A percentile compares a stretch with the other conserved stretches of the same genome.
Conservation (phyloP, 2,888 invertebrate species). For the Ochropacha duplaris region DNA sequence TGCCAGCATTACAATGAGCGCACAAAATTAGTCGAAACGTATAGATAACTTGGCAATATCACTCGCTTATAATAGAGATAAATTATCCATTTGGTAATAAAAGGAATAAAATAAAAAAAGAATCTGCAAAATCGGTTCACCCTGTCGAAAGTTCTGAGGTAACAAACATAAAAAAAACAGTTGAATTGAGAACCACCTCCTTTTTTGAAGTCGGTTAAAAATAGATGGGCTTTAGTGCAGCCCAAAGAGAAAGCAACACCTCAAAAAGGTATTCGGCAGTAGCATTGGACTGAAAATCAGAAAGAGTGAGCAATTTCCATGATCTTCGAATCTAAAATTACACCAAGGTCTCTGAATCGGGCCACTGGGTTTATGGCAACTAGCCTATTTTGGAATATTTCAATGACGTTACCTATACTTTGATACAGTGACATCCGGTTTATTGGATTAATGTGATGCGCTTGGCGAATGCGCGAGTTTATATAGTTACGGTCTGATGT, state of each 20-base stretch:
- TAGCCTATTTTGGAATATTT: slow-evolving; percentile 13
- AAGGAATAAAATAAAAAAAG: not conserved
- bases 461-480: slow-evolving; percentile 14
- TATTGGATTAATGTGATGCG: slow-evolving; percentile 13
- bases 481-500: not conserved
- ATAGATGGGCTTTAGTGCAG: no score
- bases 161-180: no score
- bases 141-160: no score
- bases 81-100: not conserved
- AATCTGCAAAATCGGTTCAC: no score
- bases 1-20: not conserved
- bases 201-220: no score
- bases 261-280: no score
- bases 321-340: not conserved
- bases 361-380: slow-evolving; percentile 9
- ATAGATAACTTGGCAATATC: not conserved
- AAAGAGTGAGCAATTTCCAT: not conserved
- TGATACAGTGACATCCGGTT: slow-evolving; percentile 35
- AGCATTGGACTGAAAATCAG: not conserved
- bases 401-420: slow-evolving; percentile 18
- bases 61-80: not conserved
- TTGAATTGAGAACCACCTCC: no score
- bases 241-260: no score
- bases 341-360: not conserved
- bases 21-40: not conserved